phyloP scores from a whole-genome alignment of 2,888 invertebrate genomes.

The Nomada ferruginata region DNA sequence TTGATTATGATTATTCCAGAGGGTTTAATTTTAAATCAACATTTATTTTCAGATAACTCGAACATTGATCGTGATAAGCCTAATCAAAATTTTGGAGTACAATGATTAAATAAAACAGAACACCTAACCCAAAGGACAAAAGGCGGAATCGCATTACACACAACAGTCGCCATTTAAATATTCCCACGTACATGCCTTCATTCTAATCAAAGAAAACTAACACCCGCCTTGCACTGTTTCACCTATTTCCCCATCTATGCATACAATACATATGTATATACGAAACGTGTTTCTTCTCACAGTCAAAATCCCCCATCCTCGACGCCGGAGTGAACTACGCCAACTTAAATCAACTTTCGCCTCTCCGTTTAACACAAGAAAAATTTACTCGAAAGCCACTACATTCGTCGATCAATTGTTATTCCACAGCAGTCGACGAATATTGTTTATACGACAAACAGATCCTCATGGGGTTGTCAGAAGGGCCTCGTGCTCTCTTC shows the following conservation, averaged over 20 bases:
- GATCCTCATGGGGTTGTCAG: conserved; percentile 47
- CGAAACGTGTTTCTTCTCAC: conserved; percentile 2
- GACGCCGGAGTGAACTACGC: conserved; percentile 9
- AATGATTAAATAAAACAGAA: too few relatives aligned
- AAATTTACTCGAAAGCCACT: conserved; percentile 11
- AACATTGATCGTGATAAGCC: too few relatives aligned
- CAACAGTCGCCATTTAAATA: too few relatives aligned
- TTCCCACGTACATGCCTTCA: not conserved
- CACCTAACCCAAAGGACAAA: too few relatives aligned
- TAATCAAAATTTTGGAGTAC: too few relatives aligned
- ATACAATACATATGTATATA: not conserved
- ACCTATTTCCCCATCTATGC: not conserved
- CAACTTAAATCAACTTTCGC: conserved; percentile 18
- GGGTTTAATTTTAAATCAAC: too few relatives aligned
- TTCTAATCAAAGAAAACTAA: not conserved
- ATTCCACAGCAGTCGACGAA: conserved; percentile 54
- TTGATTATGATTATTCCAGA: too few relatives aligned
- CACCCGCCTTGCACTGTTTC: not conserved
- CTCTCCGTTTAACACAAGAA: not conserved
- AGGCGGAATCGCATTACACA: too few relatives aligned
- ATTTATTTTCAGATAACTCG: too few relatives aligned
- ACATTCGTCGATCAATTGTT: conserved; percentile 45
- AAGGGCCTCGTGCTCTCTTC: conserved; percentile 52
- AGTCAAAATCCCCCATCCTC: not conserved
- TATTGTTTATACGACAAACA: conserved; percentile 73